phyloP scores from a whole-genome alignment of 2,113 vertebrate species.

The Nansenia antarctica region DNA sequence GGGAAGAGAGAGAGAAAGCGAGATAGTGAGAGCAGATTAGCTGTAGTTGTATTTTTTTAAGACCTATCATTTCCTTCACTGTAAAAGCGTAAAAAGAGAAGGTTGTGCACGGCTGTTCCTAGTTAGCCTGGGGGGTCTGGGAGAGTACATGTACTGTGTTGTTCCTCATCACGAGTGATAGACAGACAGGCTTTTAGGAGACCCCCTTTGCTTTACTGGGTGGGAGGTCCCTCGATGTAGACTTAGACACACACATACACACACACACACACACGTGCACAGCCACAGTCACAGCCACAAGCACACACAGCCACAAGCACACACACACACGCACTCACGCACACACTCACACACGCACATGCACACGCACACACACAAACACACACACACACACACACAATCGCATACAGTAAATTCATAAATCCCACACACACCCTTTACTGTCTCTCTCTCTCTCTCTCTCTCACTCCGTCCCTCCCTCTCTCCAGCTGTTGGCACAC shows the following conservation, averaged over 20 bases:
- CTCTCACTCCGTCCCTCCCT: neutral
- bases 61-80: slow-evolving; percentile 42
- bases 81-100: neutral
- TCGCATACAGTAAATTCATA: too few relatives aligned
- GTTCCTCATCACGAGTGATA: slow-evolving; percentile 53
- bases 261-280: slow-evolving; percentile 47
- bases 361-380: too few relatives aligned
- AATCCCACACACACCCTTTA: too few relatives aligned
- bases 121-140: neutral
- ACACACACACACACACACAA: too few relatives aligned
- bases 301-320: too few relatives aligned
- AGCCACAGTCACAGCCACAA: too few relatives aligned
- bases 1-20: slow-evolving; percentile 2
- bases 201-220: slow-evolving; percentile 53
- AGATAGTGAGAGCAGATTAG: slow-evolving; percentile 7
- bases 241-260: slow-evolving; percentile 16
- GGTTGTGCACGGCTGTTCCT: neutral
- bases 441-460: slow-evolving; percentile 12
- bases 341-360: too few relatives aligned
- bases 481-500: slow-evolving; percentile 37
- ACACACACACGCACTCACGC: too few relatives aligned
- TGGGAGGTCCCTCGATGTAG: slow-evolving; percentile 62
- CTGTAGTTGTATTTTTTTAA: neutral
- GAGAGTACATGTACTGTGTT: slow-evolving; percentile 42
- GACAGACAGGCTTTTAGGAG: slow-evolving; percentile 52